Percentiles rank a stretch among this genome's conserved stretches.
Evolutionary conservation across 1,140 invertebrate species (phyloP).

Genomic region (Formica exsecta): DNA sequence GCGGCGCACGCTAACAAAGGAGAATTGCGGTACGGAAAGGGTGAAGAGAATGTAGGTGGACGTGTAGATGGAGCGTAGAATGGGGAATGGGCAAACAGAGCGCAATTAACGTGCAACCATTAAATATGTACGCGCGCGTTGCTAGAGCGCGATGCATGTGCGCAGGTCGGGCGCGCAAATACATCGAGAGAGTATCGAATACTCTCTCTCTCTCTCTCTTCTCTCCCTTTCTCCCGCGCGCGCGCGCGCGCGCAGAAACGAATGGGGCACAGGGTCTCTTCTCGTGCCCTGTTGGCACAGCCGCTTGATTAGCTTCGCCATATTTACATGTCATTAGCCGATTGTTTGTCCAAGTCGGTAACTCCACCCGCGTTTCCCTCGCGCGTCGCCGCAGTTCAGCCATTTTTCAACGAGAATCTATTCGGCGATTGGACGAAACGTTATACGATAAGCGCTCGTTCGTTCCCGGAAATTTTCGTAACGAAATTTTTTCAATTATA

Average conservation of each 20-base stretch:
- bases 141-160: conserved; percentile 71
- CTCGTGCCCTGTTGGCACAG: conserved; percentile 82
- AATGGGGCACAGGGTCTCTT: conserved; percentile 79
- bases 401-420: conserved; percentile 33
- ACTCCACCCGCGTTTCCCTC: conserved; percentile 69
- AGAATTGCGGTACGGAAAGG: conserved; percentile 69
- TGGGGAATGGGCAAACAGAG: conserved; percentile 82
- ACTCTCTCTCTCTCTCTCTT: conserved; percentile 69
- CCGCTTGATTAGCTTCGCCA: conserved; percentile 85
- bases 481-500: too few species aligned
- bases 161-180: conserved; percentile 72
- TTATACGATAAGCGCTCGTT: too few species aligned
- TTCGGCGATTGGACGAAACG: conserved; percentile 5
- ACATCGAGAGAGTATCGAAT: conserved; percentile 81
- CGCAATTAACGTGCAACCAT: conserved; percentile 84
- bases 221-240: not conserved
- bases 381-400: conserved; percentile 43
- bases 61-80: conserved; percentile 70
- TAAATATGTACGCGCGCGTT: conserved; percentile 84
- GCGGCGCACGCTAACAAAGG: conserved; percentile 73
- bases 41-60: conserved; percentile 69
- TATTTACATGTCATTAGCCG: conserved; percentile 86
- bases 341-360: conserved; percentile 83
- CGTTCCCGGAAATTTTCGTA: not conserved
- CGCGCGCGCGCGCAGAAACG: conserved; percentile 20